Base-by-base conservation (phyloP, 2,888 invertebrate genomes). In the Epistrophella euchroma region DNA sequence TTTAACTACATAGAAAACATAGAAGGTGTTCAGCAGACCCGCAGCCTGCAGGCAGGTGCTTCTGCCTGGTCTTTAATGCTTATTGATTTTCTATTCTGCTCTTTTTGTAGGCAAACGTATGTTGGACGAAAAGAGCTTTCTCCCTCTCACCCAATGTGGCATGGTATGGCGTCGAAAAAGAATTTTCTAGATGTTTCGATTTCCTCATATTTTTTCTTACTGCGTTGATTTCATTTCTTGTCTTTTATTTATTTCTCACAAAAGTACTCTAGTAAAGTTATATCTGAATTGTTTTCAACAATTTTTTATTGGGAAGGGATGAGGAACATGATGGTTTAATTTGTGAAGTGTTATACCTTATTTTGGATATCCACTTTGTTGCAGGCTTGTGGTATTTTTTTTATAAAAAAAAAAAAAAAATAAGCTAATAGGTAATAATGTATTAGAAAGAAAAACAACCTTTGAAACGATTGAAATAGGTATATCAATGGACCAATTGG, bases 71-170 rank as follows among this genome's bases (percentile, higher is more conserved):
- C 28, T 66, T 68, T 37, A 81, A 56, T 86, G 82, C 77, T 64
- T 82, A 86, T 74, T 86, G 77, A 86, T 86, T 86, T 82, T 86
- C 77, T 74, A 73, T 81, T 86, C 82, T 86, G 64, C 70, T 86
- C 81, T 77, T 66, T 56, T 58, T 47, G 37, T 64, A 43, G 66
- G 71, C 40, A 71, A 80, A 68, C 80, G 80, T 82, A 74, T 77
- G 86, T 70, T 82, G 35, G 4, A 52, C 62, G 52, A 55, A 19
- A 15, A 73, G 56, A 64, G 73, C 25, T 56, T 55, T 77, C 70
- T 81, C 77, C 35, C 76, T 71, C 74, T 62, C 40, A 64, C 77
- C 11, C 37, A 71, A 22, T 66, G 62, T 55, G 28, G 37, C 43
- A n/a, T 37, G 52, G 70, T 62, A 13, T 37, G 47, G 70, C 32